Conservation (phyloP, 2,797 vertebrate species). For the Cottoperca gobio region DNA sequence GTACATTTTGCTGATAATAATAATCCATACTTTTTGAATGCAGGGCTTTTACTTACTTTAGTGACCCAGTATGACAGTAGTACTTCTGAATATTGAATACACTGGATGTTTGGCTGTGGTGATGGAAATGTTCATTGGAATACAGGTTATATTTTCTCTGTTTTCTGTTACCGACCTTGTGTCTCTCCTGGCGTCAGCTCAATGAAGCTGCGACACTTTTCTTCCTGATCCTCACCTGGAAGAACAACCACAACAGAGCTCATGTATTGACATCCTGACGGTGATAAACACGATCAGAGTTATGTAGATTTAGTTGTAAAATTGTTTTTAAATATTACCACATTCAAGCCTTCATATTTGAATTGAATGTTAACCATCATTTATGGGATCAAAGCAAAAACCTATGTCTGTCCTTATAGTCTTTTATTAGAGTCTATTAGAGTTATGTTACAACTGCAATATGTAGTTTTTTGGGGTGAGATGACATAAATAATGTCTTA, state of each 20-base stretch:
- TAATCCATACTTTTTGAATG: not conserved
- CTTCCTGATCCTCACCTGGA: conserved; percentile 77
- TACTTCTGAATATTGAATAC: not conserved
- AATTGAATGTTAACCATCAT: not conserved
- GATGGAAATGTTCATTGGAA: not conserved
- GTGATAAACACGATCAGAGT: not conserved
- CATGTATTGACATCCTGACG: not conserved
- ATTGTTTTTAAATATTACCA: not conserved
- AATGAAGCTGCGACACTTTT: conserved; percentile 89
- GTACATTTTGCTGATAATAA: not conserved
- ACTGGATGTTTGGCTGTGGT: not conserved
- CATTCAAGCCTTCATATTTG: not conserved
- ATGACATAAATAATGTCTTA: conserved; percentile 3
- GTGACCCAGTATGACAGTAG: too few species aligned
- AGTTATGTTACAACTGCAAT: not conserved
- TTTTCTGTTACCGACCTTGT: conserved; percentile 74
- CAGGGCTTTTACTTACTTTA: not conserved
- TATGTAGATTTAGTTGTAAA: not conserved
- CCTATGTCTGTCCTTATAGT: not conserved
- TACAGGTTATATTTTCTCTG: not conserved
- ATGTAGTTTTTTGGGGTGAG: not conserved
- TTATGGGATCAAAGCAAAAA: not conserved
- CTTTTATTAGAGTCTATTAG: not conserved
- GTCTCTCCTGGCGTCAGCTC: conserved; percentile 87
- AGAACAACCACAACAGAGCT: conserved; percentile 9